A percentile compares a stretch with the other conserved stretches of the same genome.
These are phyloP conservation scores for Mastomys coucha DNA, from an alignment of 2,113 vertebrate genomes.

Conservation along the genomic window DNA sequence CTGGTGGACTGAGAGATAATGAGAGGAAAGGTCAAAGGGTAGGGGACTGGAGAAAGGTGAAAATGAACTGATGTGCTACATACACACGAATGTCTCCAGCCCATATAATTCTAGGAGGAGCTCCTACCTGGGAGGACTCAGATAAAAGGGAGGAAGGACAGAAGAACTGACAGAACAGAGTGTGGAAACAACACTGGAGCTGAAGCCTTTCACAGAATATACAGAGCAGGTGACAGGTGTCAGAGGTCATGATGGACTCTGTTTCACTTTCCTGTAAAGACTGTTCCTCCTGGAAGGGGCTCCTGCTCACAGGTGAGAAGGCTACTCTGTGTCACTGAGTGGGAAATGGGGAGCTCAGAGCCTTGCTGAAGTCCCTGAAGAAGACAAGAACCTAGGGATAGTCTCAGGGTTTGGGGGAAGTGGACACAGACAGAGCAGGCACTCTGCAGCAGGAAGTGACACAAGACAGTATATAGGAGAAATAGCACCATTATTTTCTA, in stretches of 20 bases:
- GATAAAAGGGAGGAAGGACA: background rate
- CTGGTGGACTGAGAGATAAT: background rate
- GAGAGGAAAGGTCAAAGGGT: background rate
- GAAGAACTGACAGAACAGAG: background rate
- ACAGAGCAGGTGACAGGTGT: background rate
- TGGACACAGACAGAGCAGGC: too few species aligned
- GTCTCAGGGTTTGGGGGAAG: background rate
- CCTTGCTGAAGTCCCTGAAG: too few species aligned
- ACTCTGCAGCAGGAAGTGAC: background rate
- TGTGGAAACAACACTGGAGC: background rate
- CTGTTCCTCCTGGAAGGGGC: fast-evolving
- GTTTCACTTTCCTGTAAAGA: background rate
- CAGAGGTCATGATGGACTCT: background rate
- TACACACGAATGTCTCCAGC: background rate
- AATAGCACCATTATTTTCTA: fast-evolving
- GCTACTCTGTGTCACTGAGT: fast-evolving
- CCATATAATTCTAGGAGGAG: background rate
- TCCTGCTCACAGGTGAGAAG: slow-evolving; percentile 45
- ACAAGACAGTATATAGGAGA: background rate
- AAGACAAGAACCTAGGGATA: background rate
- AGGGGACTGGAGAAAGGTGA: too few species aligned
- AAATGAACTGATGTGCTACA: background rate
- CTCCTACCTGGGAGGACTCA: background rate
- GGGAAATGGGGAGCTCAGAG: background rate
- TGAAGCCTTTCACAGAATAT: background rate